Base-by-base conservation (phyloP, 2,888 invertebrate species). In the Cephus runcator region DNA sequence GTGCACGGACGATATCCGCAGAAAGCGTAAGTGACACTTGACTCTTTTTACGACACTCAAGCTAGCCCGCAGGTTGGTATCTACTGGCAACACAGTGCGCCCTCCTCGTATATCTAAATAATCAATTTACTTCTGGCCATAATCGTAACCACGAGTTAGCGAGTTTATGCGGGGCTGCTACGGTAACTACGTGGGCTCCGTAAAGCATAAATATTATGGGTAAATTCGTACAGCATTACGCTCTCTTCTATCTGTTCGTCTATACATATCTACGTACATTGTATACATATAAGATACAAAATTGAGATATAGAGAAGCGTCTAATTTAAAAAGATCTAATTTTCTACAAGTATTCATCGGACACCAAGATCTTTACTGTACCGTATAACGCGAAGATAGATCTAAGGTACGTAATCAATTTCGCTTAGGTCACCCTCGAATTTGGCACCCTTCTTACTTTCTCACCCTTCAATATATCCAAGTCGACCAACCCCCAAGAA, bases 111-210 rank as follows among this genome's bases (percentile, higher is more conserved):
- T 88, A 87, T 88, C 88, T 90, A 87, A 90, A 90, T 90, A 89
- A 90, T 90, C 89, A 90, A 90, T 90, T 89, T 88, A 87, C 87
- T 83, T 83, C 85, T 82, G 84, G 86, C 89, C 89, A 90, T 90
- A 90, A 90, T 90, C 90, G 90, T 90, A 90, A 90, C 89, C 88
- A 87, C 87, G 89, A 89, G 90, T 89, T 88, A 88, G 87, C 85
- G 82, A 86, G 85, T 89, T 90, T 89, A 90, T 86, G 87, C 79
- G 76, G 81, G 81, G 83, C 80, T 78, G 77, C 83, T 80, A 81
- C 83, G 82, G 83, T 87, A 87, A 89, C 87, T 87, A 86, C 86
- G 86, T 83, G 86, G 34, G 84, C 84, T 84, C 79, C 83, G 83
- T 83, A 83, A 87, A 85, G 81, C 85, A 87, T 88, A 85, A 87